These are phyloP conservation scores for Zapus hudsonius DNA, from an alignment of 2,113 vertebrate species.

Conservation along the genomic window DNA sequence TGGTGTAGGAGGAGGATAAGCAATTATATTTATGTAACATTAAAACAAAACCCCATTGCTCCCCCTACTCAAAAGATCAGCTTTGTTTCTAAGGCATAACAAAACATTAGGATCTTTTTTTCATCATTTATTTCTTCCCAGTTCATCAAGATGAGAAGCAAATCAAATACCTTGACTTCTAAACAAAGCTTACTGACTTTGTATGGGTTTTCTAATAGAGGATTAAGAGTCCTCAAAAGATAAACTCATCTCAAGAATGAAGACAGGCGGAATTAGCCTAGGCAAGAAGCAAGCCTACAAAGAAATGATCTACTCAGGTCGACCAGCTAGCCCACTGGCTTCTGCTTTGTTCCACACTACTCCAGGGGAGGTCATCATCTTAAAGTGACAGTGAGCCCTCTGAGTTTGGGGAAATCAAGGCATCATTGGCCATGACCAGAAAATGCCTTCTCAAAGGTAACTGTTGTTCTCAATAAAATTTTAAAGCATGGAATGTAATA, in stretches of 20 bases:
- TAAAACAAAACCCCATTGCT: background rate
- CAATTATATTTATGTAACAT: background rate
- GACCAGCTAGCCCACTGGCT: background rate
- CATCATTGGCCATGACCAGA: background rate
- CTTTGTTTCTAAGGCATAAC: background rate
- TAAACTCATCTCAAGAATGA: slow-evolving; percentile 20
- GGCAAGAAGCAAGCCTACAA: background rate
- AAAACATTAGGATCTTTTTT: background rate
- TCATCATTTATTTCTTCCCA: background rate
- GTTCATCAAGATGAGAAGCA: slow-evolving; percentile 14
- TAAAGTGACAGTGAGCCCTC: background rate
- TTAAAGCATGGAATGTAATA: background rate
- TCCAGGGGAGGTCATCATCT: background rate
- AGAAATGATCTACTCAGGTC: background rate
- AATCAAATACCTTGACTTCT: slow-evolving; percentile 12
- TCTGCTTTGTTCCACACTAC: background rate
- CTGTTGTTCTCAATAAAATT: background rate
- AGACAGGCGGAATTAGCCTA: background rate
- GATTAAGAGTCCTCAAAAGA: slow-evolving; percentile 7
- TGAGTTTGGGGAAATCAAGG: slow-evolving; percentile 11
- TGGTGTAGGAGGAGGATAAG: background rate
- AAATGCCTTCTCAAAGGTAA: background rate
- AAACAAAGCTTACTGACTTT: slow-evolving; percentile 38
- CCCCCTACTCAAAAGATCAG: background rate
- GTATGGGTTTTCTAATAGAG: background rate